Evolutionary conservation across 2,888 invertebrate genomes (phyloP).

Genomic region (Agrotis exclamationis): DNA sequence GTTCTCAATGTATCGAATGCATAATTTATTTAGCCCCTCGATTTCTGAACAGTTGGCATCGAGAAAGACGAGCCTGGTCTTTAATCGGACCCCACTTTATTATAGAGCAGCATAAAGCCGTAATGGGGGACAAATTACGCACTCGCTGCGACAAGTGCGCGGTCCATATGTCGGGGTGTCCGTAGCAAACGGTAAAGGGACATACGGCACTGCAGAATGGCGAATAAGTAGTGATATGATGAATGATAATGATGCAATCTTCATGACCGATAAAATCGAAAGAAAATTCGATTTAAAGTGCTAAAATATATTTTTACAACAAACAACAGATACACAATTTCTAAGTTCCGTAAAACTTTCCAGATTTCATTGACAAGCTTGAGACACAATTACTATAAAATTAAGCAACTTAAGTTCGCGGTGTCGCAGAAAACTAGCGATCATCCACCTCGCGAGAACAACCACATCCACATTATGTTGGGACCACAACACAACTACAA

Average conservation of each 20-base stretch:
- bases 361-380: background rate
- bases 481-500: too few relatives aligned
- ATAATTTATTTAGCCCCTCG: slow-evolving; percentile 85
- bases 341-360: background rate
- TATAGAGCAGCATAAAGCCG: slow-evolving; percentile 78
- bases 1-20: slow-evolving; percentile 88
- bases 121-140: slow-evolving; percentile 90
- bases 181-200: slow-evolving; percentile 78
- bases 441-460: too few relatives aligned
- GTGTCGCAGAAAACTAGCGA: too few relatives aligned
- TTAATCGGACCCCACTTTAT: slow-evolving; percentile 87
- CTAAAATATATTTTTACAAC: too few relatives aligned
- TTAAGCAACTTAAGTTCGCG: too few relatives aligned
- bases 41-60: slow-evolving; percentile 84
- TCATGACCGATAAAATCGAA: too few relatives aligned
- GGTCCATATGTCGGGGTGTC: slow-evolving; percentile 89
- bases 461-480: too few relatives aligned
- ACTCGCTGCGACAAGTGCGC: slow-evolving; percentile 85
- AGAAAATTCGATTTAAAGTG: too few relatives aligned
- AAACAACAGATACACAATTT: background rate
- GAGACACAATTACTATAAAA: too few relatives aligned
- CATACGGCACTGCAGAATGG: slow-evolving; percentile 65
- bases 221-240: background rate
- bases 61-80: slow-evolving; percentile 88
- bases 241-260: too few relatives aligned